A percentile compares a stretch with the other conserved stretches of the same genome.
Conservation (phyloP, 2,888 invertebrate species). For the Dendrolimus houi region DNA sequence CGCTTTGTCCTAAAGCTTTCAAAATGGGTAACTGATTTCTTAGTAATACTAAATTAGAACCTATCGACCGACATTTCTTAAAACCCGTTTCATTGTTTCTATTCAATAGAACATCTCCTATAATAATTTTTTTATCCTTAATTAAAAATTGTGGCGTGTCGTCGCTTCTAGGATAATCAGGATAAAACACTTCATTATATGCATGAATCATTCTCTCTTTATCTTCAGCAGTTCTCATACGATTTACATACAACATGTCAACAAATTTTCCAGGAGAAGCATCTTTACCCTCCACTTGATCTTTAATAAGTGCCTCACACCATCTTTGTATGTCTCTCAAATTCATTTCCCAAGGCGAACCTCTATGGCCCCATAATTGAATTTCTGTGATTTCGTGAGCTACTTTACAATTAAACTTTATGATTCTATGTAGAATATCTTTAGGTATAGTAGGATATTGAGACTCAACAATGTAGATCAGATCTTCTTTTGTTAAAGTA, state of each 20-base stretch:
- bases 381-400: conserved; percentile 78
- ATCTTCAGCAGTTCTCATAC: conserved; percentile 89
- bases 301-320: conserved; percentile 84
- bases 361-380: conserved; percentile 84
- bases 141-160: conserved; percentile 76
- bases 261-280: conserved; percentile 79
- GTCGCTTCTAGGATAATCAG: conserved; percentile 64
- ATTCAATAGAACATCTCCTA: conserved; percentile 79
- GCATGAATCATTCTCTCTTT: conserved; percentile 79
- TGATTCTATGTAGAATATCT: conserved; percentile 81
- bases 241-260: conserved; percentile 88
- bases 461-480: conserved; percentile 79
- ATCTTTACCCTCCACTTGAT: conserved; percentile 30
- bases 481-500: conserved; percentile 79
- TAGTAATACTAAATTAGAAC: conserved; percentile 60
- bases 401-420: conserved; percentile 85
- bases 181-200: conserved; percentile 67
- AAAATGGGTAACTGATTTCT: conserved; percentile 80
- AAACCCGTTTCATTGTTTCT: conserved; percentile 55
- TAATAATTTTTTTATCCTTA: conserved; percentile 71
- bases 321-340: conserved; percentile 95
- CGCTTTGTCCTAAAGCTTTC: conserved; percentile 89
- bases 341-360: conserved; percentile 98
- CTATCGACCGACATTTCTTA: conserved; percentile 42
- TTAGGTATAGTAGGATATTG: conserved; percentile 79